Evolutionary conservation across 2,888 invertebrate species (phyloP), one percentile per base, ranked within the genome.

Genomic region (Leptothorax acervorum): DNA sequence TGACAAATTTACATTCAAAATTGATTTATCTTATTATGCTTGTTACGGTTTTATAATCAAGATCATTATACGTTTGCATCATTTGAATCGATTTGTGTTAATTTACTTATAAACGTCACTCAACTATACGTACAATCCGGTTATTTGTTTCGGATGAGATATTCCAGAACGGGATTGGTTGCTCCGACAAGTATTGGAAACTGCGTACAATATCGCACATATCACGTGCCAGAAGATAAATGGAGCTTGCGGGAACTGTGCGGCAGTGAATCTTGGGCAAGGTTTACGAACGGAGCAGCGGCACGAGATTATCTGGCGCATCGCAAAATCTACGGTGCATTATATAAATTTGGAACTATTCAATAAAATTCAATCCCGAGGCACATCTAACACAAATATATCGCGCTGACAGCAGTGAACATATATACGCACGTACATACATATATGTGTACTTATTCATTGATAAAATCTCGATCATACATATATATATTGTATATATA

Each of bases 311-410:
- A 79, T 79, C 79, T 79, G 57, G 73, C 48, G 23, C 57, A 60
- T 79, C 79, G 48, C 74, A 8, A 60, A 73, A 73, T 81, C 60
- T 51, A 81, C 48, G 60, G 48, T 28, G 35, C 48, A 48, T 31
- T 71, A 48, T 73, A 81, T 78, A 81, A 81, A 81, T 73, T 57
- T 71, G 79, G 75, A 84, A 84, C 84, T 79, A 86, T 73, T 83
- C 86, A 82, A 86, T 86, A 85, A 84, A 84, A 88, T 79, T 82
- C 82, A 83, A 87, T 85, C 73, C 57, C 71, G 76, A 62, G 62
- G 68, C 81, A 68, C 31, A 79, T 83, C 68, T 9, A 68, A 71
- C 76, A 53, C 15, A 31, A 57, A 65, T 55, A 75, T 75, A 65
- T 82, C 57, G 63, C 71, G 68, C 66, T 28, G 76, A 74, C 68